Conservation (phyloP, 2,888 invertebrate species). For the Athalia circularis region DNA sequence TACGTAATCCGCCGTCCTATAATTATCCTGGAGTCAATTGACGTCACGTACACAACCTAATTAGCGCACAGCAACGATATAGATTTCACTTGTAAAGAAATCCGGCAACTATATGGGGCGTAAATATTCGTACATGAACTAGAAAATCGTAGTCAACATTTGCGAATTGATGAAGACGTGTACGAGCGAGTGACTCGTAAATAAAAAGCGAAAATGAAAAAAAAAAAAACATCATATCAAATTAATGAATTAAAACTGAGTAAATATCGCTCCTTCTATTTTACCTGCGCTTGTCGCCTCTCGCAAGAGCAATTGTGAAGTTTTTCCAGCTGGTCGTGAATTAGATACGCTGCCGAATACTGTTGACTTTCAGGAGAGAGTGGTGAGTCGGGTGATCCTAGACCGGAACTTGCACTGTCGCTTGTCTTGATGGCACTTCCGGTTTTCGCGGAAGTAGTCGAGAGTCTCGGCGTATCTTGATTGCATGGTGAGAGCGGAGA, state of each 20-base stretch:
- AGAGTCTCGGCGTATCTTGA: slow-evolving; percentile 28
- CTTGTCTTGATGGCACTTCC: slow-evolving; percentile 56
- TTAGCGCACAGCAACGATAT: not conserved
- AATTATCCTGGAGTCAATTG: slow-evolving; percentile 16
- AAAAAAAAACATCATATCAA: not conserved
- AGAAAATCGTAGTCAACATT: too few relatives aligned
- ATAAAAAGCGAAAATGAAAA: not conserved
- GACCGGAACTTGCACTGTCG: slow-evolving; percentile 64
- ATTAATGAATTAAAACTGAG: not conserved
- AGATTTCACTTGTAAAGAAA: too few relatives aligned
- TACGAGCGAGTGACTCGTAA: too few relatives aligned
- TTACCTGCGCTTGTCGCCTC: slow-evolving; percentile 69
- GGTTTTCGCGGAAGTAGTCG: slow-evolving; percentile 30
- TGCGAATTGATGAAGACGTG: too few relatives aligned
- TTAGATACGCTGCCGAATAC: slow-evolving; percentile 65
- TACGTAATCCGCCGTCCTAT: slow-evolving; percentile 13
- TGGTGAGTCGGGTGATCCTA: slow-evolving; percentile 64
- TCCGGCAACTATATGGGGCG: too few relatives aligned
- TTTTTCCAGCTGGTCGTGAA: slow-evolving; percentile 65
- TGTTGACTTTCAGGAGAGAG: slow-evolving; percentile 67
- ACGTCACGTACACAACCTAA: not conserved
- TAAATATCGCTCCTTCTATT: not conserved
- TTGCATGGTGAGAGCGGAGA: slow-evolving; percentile 64
- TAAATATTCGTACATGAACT: too few relatives aligned
- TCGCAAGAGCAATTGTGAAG: slow-evolving; percentile 67